A percentile compares a stretch with the other conserved stretches of the same genome.
These are phyloP conservation scores for Apamea anceps DNA, from an alignment of 2,888 invertebrate species.

Conservation along the genomic window DNA sequence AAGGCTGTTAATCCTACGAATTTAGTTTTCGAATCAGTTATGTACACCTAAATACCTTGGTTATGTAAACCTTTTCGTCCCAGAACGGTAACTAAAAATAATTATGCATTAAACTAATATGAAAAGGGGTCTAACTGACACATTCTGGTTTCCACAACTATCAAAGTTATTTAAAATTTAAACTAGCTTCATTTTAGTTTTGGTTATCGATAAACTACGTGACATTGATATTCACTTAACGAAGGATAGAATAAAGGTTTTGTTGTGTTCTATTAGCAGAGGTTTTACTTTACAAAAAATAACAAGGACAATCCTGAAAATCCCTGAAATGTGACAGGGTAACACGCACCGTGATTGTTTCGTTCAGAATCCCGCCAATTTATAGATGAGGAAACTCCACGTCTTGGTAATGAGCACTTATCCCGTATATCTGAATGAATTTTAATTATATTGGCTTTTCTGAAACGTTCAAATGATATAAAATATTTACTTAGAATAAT, in stretches of 20 bases:
- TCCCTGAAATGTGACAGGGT: slow-evolving; percentile 28
- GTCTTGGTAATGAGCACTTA: slow-evolving; percentile 2
- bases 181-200: slow-evolving; percentile 31
- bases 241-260: slow-evolving; percentile 17
- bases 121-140: slow-evolving; percentile 46
- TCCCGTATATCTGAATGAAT: not conserved
- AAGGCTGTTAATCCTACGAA: not conserved
- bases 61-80: not conserved
- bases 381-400: slow-evolving; percentile 20
- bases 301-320: slow-evolving; percentile 49
- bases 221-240: slow-evolving; percentile 41
- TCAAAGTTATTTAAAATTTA: slow-evolving; percentile 28
- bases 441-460: not conserved
- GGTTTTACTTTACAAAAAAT: slow-evolving; percentile 20
- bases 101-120: slow-evolving; percentile 13
- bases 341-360: slow-evolving; percentile 31
- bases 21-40: not conserved
- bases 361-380: slow-evolving; percentile 20
- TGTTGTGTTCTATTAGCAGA: slow-evolving; percentile 20
- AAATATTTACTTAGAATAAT: too few relatives aligned
- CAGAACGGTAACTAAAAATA: slow-evolving; percentile 25
- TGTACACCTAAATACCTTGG: not conserved
- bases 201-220: slow-evolving; percentile 25
- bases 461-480: not conserved
- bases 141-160: slow-evolving; percentile 19